Evolutionary conservation across 2,113 vertebrate genomes (phyloP).

Genomic region (Acanthisitta chloris): DNA sequence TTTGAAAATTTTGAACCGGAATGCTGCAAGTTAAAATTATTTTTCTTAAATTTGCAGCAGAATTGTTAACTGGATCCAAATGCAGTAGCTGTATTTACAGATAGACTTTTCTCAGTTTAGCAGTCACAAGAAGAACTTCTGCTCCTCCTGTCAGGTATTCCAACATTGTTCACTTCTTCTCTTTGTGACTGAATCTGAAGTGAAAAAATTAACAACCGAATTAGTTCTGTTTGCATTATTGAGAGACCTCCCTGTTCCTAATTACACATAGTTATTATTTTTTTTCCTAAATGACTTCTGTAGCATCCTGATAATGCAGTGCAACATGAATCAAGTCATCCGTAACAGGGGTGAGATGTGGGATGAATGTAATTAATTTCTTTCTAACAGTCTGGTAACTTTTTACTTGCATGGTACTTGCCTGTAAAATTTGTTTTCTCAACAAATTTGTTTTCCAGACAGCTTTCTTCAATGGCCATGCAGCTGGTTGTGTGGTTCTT

Average conservation of each 20-base stretch:
- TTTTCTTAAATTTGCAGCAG: neutral
- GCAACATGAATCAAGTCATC: neutral
- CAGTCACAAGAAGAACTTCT: neutral
- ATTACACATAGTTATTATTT: neutral
- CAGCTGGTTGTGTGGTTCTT: neutral
- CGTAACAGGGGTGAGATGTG: neutral
- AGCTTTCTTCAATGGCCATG: neutral
- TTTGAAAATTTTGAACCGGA: neutral
- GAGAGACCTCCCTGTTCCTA: neutral
- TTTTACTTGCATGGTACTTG: neutral
- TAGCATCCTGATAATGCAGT: neutral
- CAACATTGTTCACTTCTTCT: neutral
- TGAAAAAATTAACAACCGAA: neutral
- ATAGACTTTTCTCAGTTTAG: neutral
- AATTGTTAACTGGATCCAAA: neutral
- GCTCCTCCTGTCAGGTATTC: neutral
- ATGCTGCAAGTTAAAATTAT: neutral
- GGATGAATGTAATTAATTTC: neutral
- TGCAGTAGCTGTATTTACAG: neutral
- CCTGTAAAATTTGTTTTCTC: neutral
- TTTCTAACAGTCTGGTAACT: neutral
- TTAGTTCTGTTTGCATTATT: neutral
- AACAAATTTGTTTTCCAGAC: constrained; percentile 1
- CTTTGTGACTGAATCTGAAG: neutral
- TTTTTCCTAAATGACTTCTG: neutral